These are phyloP conservation scores for Drosophila sordidula DNA, from an alignment of 2,888 invertebrate genomes.

Conservation along the genomic window DNA sequence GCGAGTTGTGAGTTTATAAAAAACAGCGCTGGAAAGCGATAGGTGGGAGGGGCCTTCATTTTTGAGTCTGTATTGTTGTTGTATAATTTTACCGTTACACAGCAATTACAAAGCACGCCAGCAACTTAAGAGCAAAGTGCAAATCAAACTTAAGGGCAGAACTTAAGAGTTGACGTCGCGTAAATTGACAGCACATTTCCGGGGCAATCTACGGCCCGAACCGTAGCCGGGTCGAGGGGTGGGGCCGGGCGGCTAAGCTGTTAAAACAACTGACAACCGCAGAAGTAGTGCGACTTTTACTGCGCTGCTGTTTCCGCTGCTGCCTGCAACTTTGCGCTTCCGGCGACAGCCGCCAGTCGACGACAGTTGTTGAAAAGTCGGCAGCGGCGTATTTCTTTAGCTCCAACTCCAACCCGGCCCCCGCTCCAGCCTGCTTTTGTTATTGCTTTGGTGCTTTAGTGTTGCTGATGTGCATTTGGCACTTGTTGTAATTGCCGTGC, in stretches of 20 bases:
- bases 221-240: neutral
- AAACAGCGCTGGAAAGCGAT: neutral
- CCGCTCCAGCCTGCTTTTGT: conserved; percentile 8
- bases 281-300: conserved; percentile 82
- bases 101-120: conserved; percentile 35
- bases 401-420: conserved; percentile 1
- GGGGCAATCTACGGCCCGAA: conserved; percentile 53
- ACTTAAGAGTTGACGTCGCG: conserved; percentile 58
- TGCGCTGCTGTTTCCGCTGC: conserved; percentile 73
- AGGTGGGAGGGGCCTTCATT: neutral
- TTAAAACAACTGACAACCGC: conserved; percentile 81
- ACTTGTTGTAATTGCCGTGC: conserved; percentile 76
- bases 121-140: conserved; percentile 41
- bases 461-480: conserved; percentile 80
- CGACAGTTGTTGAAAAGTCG: conserved; percentile 78
- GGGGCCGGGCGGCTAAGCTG: conserved; percentile 61
- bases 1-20: neutral
- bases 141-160: conserved; percentile 59
- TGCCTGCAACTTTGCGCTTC: conserved; percentile 71
- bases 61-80: conserved; percentile 29
- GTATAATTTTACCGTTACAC: conserved; percentile 32
- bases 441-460: conserved; percentile 39
- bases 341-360: conserved; percentile 80
- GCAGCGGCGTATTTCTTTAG: conserved; percentile 50
- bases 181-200: conserved; percentile 80